These are phyloP conservation scores for Pterophyllum scalare DNA, from an alignment of 2,113 vertebrate genomes.

Conservation along the genomic window DNA sequence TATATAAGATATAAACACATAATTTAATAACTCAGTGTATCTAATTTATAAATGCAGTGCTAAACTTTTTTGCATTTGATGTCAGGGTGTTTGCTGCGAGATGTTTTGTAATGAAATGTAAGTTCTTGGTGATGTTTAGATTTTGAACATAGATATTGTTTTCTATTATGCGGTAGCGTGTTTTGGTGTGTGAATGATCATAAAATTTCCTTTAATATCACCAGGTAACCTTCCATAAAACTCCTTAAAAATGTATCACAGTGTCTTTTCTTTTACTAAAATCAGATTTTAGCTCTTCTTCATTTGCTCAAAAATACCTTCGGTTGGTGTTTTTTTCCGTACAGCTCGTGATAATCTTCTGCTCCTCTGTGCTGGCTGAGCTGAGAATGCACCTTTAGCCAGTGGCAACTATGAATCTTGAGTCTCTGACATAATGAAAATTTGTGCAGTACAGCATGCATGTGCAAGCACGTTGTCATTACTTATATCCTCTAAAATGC, in stretches of 20 bases:
- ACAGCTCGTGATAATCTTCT: slow-evolving; percentile 24
- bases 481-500: slow-evolving; percentile 51
- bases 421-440: slow-evolving; percentile 47
- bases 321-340: slow-evolving; percentile 34
- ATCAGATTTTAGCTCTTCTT: slow-evolving; percentile 14
- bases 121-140: slow-evolving; percentile 57
- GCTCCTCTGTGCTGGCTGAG: slow-evolving; percentile 46
- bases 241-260: slow-evolving; percentile 21
- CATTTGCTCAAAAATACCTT: slow-evolving; percentile 27
- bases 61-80: slow-evolving; percentile 75
- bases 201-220: slow-evolving; percentile 36
- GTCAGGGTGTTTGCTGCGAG: slow-evolving; percentile 68
- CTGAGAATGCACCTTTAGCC: slow-evolving; percentile 66
- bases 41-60: slow-evolving; percentile 82
- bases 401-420: slow-evolving; percentile 61
- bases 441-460: slow-evolving; percentile 49
- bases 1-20: slow-evolving; percentile 76
- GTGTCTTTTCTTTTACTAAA: slow-evolving; percentile 37
- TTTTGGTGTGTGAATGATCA: slow-evolving; percentile 29
- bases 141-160: slow-evolving; percentile 60
- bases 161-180: slow-evolving; percentile 49
- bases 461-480: slow-evolving; percentile 62
- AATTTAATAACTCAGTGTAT: slow-evolving; percentile 78
- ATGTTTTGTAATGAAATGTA: slow-evolving; percentile 73
- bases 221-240: slow-evolving; percentile 43